A percentile compares a stretch with the other conserved stretches of the same genome.
Conservation (phyloP, 2,888 invertebrate species). For the Idaea biselata region DNA sequence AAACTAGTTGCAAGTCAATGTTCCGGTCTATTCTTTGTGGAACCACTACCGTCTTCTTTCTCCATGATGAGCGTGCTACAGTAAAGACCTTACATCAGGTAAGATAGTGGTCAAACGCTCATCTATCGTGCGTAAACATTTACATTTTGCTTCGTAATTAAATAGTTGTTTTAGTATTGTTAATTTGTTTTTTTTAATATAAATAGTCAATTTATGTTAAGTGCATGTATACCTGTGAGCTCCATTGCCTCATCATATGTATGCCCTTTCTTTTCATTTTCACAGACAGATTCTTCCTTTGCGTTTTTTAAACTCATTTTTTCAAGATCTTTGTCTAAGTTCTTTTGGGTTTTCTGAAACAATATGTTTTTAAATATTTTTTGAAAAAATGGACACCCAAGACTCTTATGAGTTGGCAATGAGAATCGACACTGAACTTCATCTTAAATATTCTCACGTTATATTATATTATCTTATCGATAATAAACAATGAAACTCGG, state of each 20-base stretch:
- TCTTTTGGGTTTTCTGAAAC: no score
- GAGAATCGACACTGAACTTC: neutral
- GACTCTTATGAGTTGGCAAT: neutral
- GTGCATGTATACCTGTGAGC: neutral
- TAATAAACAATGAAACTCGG: neutral
- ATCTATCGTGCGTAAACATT: no score
- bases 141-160: no score
- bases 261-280: neutral
- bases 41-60: no score
- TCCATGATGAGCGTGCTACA: no score
- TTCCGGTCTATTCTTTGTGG: neutral
- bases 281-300: neutral
- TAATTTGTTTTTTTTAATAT: no score
- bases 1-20: neutral
- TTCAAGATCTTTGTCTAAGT: neutral
- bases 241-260: conserved; percentile 2
- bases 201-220: neutral
- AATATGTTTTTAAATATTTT: neutral
- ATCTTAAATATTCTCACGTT: neutral
- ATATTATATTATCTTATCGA: neutral
- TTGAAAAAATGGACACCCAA: neutral
- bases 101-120: no score
- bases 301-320: neutral
- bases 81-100: no score
- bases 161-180: no score